Evolutionary conservation across 2,797 vertebrate species (phyloP), one percentile per base, ranked within the genome.

Genomic region (Dendrocincla tyrannina): DNA sequence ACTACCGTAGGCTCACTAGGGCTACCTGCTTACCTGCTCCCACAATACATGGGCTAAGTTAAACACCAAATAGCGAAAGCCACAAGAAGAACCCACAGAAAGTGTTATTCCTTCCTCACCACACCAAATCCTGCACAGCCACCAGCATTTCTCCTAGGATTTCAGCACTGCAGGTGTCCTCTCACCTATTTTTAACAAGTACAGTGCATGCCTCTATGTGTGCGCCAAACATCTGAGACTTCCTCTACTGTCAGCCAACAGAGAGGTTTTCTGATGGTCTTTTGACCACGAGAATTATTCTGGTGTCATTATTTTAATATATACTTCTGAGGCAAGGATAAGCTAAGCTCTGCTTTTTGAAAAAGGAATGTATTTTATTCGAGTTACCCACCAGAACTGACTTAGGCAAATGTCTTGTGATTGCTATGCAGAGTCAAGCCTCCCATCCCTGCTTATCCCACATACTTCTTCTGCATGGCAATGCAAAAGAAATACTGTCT

Each of bases 121-220:
- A 25, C 17, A 81, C 11, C 50, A 81, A 75, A 80, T 32, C 50
- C 52, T 63, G 52, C 33, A 89, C 10, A 20, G n/a, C 42, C 7
- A 4, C 20, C 24, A 84, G 27, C 2, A 11, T 17, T 78, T 64
- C 70, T 84, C 17, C 17, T 17, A 50, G 5, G 24, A 78, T 55
- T 44, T 60, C 44, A 73, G 35, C 24, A 88, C 19, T 42, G 20
- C 10, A 46, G 37, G 25, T 22, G 11, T 19, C 35, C 53, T 49
- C 41, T 81, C 66, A 35, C 30, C 15, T 18, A 17, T 14, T 62
- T 91, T 64, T 55, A 80, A 50, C 14, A 80, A 52, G 25, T 8
- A 56, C 42, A 81, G 16, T 1, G 22, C 33, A 66, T 1, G 2
- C 42, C 60, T 30, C 58, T 23, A 35, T 0, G 1, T 6, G 17